phyloP scores from a whole-genome alignment of 2,797 vertebrate species.

The Scarus forsteni region DNA sequence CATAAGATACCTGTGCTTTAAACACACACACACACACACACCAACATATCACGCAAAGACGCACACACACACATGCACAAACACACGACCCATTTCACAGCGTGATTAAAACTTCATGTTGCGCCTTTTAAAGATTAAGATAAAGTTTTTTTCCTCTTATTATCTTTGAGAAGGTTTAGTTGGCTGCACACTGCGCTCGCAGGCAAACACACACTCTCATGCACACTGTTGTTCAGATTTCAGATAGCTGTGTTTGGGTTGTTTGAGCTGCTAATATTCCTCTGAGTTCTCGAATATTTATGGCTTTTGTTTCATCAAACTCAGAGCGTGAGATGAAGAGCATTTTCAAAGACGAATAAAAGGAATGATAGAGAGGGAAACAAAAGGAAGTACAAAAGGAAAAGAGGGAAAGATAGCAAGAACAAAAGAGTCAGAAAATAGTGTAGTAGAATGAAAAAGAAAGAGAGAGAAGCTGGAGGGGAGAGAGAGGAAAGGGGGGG shows the following conservation, averaged over 20 bases:
- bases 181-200: conserved; percentile 68
- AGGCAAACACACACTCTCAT: conserved; percentile 50
- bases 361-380: conserved; percentile 10
- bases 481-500: background rate
- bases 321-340: conserved; percentile 16
- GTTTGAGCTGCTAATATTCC: conserved; percentile 74
- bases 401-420: conserved; percentile 13
- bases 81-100: conserved; percentile 70
- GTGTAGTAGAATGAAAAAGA: conserved; percentile 10
- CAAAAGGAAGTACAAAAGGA: conserved; percentile 14
- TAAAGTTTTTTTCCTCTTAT: conserved; percentile 76
- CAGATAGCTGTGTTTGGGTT: conserved; percentile 70
- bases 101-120: conserved; percentile 71
- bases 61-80: conserved; percentile 23
- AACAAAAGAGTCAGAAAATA: conserved; percentile 18
- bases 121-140: conserved; percentile 81
- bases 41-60: conserved; percentile 35
- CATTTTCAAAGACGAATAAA: conserved; percentile 23
- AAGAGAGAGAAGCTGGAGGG: background rate
- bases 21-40: conserved; percentile 53
- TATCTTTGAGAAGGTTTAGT: conserved; percentile 78
- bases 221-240: conserved; percentile 62
- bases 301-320: conserved; percentile 67
- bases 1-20: conserved; percentile 73
- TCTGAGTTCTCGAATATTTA: conserved; percentile 71